Evolutionary conservation across 2,113 vertebrate genomes (phyloP), one percentile per base, ranked within the genome.

Genomic region (Caracal caracal): DNA sequence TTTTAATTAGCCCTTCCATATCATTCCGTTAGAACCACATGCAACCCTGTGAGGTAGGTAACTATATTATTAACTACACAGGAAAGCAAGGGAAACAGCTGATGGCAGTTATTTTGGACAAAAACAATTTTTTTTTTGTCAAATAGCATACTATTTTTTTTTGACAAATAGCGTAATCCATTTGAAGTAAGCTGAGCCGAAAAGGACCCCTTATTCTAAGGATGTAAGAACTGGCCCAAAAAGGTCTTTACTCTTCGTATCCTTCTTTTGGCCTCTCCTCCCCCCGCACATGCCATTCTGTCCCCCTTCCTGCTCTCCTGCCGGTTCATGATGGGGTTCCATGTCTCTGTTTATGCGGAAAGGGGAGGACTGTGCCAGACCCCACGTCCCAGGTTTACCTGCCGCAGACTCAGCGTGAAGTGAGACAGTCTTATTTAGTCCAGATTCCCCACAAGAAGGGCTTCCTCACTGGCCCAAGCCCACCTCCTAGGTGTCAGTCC

Each of bases 241-340:
- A 65, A 24, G 17, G 37, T 66, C 37, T 76, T 2, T 73, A 4
- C 15, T 30, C 22, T 3, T 37, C 10, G 19, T 22, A 11, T 43
- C 47, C 26, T 3, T 17, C 30, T 22, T n/a, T 61, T 47, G 7
- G 0, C 20, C 20, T 16, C 51, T 16, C 19, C 53, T 17, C 26
- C 22, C 28, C 30, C 20, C 2, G 1, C 10, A 20, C 13, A 5
- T 12, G 12, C 17, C 7, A 1, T 47, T 43, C 9, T 43, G 26
- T 5, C 47, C 35, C 9, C n/a, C 3, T 22, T 17, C 51, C 17
- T 30, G 8, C n/a, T 33, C 19, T 28, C 19, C 73, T 16, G 5
- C 11, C 2, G 2, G 26, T 9, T 10, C 13, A 13, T 17, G 24
- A 3, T 1, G 59, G 43, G 56, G 40, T 17, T 33, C 35, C 22